These are phyloP conservation scores for Leptinotarsa rubiginosa DNA, from an alignment of 2,888 invertebrate species.

Conservation along the genomic window DNA sequence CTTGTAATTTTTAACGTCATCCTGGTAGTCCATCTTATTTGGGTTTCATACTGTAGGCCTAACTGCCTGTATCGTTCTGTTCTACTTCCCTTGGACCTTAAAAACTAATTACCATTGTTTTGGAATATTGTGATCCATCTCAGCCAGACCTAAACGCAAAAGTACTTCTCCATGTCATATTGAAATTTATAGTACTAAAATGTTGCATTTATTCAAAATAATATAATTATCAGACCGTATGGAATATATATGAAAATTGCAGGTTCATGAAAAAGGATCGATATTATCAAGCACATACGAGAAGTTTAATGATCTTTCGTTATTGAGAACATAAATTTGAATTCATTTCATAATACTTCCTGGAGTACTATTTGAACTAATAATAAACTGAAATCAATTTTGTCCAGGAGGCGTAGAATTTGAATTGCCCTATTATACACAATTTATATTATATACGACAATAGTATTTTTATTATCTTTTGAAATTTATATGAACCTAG, in stretches of 20 bases:
- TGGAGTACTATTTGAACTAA: too few species aligned
- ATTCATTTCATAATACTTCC: neutral
- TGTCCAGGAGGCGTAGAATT: constrained; percentile 55
- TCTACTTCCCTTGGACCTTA: constrained; percentile 54
- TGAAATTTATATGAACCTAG: constrained; percentile 59
- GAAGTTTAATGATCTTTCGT: too few species aligned
- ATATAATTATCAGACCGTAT: too few species aligned
- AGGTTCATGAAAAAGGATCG: too few species aligned
- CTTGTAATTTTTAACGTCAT: constrained; percentile 48
- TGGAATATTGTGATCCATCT: constrained; percentile 14
- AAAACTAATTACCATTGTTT: constrained; percentile 3
- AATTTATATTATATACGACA: constrained; percentile 61
- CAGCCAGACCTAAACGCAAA: too few species aligned
- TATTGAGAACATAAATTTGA: too few species aligned
- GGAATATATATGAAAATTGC: too few species aligned
- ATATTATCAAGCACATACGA: too few species aligned
- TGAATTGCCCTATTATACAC: constrained; percentile 51
- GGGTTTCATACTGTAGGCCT: constrained; percentile 53
- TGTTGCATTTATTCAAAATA: too few species aligned
- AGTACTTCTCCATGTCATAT: too few species aligned
- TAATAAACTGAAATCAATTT: constrained; percentile 39
- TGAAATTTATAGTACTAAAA: too few species aligned
- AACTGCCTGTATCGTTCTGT: constrained; percentile 53
- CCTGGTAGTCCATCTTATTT: constrained; percentile 45
- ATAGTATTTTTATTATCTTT: constrained; percentile 66